Evolutionary conservation across 2,113 vertebrate genomes (phyloP).

Genomic region (Arvicanthis niloticus): DNA sequence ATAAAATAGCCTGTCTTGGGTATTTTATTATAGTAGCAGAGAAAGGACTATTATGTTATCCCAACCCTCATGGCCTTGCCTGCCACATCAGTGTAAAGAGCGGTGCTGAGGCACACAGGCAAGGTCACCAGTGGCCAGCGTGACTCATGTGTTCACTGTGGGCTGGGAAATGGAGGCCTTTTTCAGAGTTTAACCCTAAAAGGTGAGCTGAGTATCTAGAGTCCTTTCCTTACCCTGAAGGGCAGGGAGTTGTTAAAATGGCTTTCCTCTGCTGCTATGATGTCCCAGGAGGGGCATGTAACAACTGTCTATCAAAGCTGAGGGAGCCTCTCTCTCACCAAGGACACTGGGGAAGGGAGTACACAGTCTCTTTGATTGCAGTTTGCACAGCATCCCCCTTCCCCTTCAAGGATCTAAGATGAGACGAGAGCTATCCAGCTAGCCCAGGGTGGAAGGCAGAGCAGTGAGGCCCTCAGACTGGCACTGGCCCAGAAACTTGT

Average conservation of each 20-base stretch:
- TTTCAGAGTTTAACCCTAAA: neutral
- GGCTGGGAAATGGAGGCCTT: neutral
- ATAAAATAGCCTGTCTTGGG: neutral
- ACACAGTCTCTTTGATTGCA: neutral
- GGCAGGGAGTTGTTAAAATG: neutral
- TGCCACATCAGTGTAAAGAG: fast-evolving
- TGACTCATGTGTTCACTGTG: fast-evolving
- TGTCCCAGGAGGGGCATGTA: neutral
- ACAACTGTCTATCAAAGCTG: neutral
- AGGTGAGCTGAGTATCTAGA: neutral
- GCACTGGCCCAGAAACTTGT: conserved; percentile 36
- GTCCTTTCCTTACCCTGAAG: neutral
- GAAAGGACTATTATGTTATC: neutral
- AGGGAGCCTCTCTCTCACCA: neutral
- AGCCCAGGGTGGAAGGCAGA: neutral
- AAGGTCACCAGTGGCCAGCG: neutral
- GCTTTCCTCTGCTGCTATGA: neutral
- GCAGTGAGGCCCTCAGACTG: neutral
- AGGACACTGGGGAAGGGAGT: neutral
- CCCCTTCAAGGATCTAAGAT: neutral
- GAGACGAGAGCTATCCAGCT: neutral
- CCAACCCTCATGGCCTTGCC: neutral
- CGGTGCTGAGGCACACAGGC: fast-evolving
- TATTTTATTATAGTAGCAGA: neutral
- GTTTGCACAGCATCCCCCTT: neutral